Percentiles rank a stretch among this genome's conserved stretches.
phyloP scores from a whole-genome alignment of 2,888 invertebrate species.

The Hyposoter didymator region DNA sequence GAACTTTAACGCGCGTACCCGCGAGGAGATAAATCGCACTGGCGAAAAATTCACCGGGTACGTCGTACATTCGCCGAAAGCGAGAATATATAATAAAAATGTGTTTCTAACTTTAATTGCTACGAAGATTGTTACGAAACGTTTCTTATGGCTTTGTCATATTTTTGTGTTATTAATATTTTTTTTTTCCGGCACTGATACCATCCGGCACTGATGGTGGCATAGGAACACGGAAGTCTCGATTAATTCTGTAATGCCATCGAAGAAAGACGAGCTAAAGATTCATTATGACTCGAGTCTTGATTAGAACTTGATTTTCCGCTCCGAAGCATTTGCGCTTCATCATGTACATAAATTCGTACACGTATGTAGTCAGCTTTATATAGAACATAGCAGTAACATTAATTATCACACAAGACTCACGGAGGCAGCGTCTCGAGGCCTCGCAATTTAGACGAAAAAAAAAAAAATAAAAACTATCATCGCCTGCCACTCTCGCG shows the following conservation, averaged over 20 bases:
- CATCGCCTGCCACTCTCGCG: neutral
- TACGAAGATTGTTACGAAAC: conserved; percentile 23
- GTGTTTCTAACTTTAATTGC: neutral
- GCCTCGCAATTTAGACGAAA: neutral
- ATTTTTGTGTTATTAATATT: neutral
- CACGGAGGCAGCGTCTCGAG: conserved; percentile 2
- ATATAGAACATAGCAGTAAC: neutral
- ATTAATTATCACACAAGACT: neutral
- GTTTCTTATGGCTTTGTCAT: conserved; percentile 26
- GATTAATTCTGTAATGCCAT: conserved; percentile 12
- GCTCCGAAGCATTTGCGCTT: neutral
- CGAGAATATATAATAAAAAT: conserved; percentile 16
- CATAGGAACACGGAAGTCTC: conserved; percentile 29
- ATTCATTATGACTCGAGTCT: neutral
- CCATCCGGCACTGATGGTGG: conserved; percentile 8
- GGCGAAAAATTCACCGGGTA: conserved; percentile 42
- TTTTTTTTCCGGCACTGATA: conserved; percentile 18
- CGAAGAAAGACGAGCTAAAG: neutral
- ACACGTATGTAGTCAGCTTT: neutral
- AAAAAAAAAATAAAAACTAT: neutral
- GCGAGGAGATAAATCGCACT: conserved; percentile 31
- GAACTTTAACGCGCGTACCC: conserved; percentile 15
- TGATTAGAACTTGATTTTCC: conserved; percentile 30
- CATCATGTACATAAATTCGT: neutral
- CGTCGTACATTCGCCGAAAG: conserved; percentile 13